A percentile compares a stretch with the other conserved stretches of the same genome.
Evolutionary conservation across 2,113 vertebrate genomes (phyloP).

Genomic region (Chascanopsetta lugubris): DNA sequence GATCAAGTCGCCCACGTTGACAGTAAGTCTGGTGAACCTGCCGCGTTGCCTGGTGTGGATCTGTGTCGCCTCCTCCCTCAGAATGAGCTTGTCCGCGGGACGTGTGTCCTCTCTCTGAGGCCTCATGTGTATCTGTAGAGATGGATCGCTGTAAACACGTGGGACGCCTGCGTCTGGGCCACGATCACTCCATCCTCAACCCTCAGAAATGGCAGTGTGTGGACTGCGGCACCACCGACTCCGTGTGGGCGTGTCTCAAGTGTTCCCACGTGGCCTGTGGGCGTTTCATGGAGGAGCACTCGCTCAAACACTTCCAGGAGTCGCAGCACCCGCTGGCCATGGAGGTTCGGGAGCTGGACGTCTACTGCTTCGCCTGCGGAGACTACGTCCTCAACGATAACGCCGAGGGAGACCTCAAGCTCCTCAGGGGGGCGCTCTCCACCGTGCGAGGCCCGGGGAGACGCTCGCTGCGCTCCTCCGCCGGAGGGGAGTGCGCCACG

Average conservation of each 20-base stretch:
- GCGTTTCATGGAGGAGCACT: slow-evolving; percentile 94
- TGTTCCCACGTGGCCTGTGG: slow-evolving; percentile 97
- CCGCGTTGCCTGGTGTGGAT: background rate
- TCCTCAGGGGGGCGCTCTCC: slow-evolving; percentile 91
- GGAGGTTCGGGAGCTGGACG: slow-evolving; percentile 95
- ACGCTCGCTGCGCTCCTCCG: slow-evolving; percentile 87
- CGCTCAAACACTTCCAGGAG: slow-evolving; percentile 91
- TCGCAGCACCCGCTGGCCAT: slow-evolving; percentile 92
- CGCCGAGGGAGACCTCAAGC: slow-evolving; percentile 93
- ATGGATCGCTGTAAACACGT: slow-evolving; percentile 99
- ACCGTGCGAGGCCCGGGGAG: slow-evolving; percentile 84
- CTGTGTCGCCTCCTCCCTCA: too few species aligned
- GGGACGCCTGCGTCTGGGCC: slow-evolving; percentile 93
- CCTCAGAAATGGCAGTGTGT: slow-evolving; percentile 97
- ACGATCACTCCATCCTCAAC: slow-evolving; percentile 98
- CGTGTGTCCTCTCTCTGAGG: slow-evolving; percentile 77
- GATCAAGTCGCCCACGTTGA: slow-evolving; percentile 29
- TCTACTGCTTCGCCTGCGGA: slow-evolving; percentile 96
- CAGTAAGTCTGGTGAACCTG: background rate
- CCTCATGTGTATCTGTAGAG: slow-evolving; percentile 77
- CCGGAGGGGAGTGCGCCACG: slow-evolving; percentile 74
- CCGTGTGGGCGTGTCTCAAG: slow-evolving; percentile 97
- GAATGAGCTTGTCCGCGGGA: slow-evolving; percentile 73
- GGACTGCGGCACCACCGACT: slow-evolving; percentile 93
- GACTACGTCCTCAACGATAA: slow-evolving; percentile 99